Evolutionary conservation across 1,140 invertebrate species (phyloP), one percentile per base, ranked within the genome.

Genomic region (Zaprionus capensis): DNA sequence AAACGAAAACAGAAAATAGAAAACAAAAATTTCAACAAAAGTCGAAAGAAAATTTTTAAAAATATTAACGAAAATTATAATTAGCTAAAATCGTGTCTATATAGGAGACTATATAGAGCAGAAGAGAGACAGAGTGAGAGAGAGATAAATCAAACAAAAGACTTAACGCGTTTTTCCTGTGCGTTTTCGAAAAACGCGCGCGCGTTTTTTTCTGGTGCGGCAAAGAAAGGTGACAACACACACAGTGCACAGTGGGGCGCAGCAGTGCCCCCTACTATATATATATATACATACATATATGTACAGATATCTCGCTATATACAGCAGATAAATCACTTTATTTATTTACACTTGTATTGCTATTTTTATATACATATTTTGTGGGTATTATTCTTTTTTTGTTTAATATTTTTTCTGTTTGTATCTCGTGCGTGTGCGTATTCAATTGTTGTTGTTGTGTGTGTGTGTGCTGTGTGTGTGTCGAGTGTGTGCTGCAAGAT

Each of bases 391-490:
- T 46, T 58, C 53, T 20, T 80, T 28, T 26, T 76, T 38, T 41
- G n/a, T 24, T 2, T 5, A n/a, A 46, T 46, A 24, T 51, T 55
- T 65, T 69, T 78, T 26, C 31, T 55, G 5, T 51, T 57, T 53
- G 26, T 44, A 68, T 46, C 51, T 46, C 59, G 70, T 85, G 83
- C 84, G 83, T 86, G 80, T 86, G 82, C 82, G 73, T 74, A 56
- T 81, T 36, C 49, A 56, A 80, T 71, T 74, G 46, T 56, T 62
- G 69, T 66, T 51, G 17, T 20, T 49, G 44, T 58, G 73, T 46
- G 44, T 57, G 51, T 77, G 36, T 41, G 51, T 38, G n/a, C n/a
- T n/a, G 49, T n/a, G 20, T 71, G 53, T 71, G 68, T n/a, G n/a
- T 41, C 31, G 28, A 41, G 46, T 49, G 28, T 49, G 11, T 57